Conservation (phyloP, 1,140 invertebrate genomes). For the Sitobion miscanthi region DNA sequence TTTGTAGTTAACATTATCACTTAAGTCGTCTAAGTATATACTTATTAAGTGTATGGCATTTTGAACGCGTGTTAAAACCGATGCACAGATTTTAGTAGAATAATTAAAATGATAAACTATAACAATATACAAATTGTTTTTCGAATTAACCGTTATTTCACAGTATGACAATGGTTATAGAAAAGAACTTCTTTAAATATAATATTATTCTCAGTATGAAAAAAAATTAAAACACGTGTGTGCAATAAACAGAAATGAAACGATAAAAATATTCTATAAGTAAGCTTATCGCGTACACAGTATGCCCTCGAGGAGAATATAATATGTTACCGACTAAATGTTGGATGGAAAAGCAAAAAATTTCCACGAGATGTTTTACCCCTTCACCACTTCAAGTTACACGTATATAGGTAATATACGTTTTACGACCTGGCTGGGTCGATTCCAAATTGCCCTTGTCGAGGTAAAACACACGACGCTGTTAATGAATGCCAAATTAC, state of each 20-base stretch:
- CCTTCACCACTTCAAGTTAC: not conserved
- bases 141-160: not conserved
- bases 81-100: not conserved
- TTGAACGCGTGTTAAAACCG: not conserved
- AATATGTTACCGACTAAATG: not conserved
- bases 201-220: not conserved
- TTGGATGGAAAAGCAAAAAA: not conserved
- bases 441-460: slow-evolving; percentile 30
- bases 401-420: slow-evolving; percentile 18
- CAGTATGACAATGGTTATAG: not conserved
- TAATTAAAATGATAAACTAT: too few species aligned
- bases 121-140: not conserved
- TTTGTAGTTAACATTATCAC: not conserved
- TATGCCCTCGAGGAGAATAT: not conserved
- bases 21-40: not conserved
- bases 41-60: not conserved
- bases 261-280: not conserved
- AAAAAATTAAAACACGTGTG: not conserved
- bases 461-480: not conserved
- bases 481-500: slow-evolving; percentile 35
- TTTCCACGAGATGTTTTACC: not conserved
- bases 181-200: not conserved
- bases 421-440: slow-evolving; percentile 15
- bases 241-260: not conserved
- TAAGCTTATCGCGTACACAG: not conserved